Percentiles rank a stretch among this genome's conserved stretches.
Conservation (phyloP, 2,113 vertebrate species). For the Tamias sibiricus region DNA sequence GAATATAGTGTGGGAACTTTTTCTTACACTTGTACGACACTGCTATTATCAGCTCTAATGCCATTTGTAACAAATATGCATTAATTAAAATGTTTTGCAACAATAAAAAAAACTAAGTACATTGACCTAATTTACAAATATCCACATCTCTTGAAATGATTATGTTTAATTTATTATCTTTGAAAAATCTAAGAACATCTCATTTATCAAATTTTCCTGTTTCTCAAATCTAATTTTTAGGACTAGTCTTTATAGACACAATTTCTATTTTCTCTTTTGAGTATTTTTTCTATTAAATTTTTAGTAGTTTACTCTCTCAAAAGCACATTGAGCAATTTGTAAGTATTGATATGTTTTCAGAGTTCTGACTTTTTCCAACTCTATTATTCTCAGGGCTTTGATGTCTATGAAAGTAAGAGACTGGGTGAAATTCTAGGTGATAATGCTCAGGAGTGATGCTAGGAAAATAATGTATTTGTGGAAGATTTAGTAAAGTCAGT, state of each 20-base stretch:
- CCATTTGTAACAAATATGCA: conserved; percentile 35
- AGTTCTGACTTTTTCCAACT: conserved; percentile 30
- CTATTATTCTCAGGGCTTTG: conserved; percentile 51
- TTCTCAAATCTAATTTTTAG: conserved; percentile 68
- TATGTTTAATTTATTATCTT: conserved; percentile 62
- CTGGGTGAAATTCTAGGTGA: background rate
- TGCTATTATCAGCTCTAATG: conserved; percentile 51
- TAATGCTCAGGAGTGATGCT: background rate
- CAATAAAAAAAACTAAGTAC: conserved; percentile 41
- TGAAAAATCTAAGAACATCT: conserved; percentile 63
- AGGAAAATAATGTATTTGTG: conserved; percentile 34
- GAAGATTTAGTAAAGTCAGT: background rate
- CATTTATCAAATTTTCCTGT: conserved; percentile 58
- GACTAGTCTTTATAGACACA: conserved; percentile 63
- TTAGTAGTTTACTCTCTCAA: conserved; percentile 56
- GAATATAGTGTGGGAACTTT: conserved; percentile 49
- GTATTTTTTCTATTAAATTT: conserved; percentile 61
- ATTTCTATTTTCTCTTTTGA: conserved; percentile 66
- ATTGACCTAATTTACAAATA: conserved; percentile 69
- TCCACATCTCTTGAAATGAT: conserved; percentile 67
- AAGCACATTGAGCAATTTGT: conserved; percentile 35
- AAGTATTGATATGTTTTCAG: conserved; percentile 48
- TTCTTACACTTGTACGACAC: background rate
- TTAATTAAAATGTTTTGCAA: conserved; percentile 72
- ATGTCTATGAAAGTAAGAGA: conserved; percentile 29